Base-by-base conservation (phyloP, 2,888 invertebrate genomes). In the Athalia circularis region DNA sequence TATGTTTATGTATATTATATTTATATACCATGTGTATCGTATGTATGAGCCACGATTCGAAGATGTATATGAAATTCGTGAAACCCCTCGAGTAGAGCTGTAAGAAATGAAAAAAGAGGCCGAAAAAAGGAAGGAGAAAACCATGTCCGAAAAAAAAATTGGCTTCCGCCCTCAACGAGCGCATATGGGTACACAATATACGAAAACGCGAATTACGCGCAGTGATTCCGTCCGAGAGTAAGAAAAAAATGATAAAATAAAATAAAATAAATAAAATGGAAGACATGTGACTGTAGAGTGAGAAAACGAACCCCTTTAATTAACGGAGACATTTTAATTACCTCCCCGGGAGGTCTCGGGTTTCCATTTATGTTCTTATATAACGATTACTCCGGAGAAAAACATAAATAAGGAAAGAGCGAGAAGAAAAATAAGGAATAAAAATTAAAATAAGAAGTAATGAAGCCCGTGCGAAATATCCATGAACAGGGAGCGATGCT, bases 321-420 rank as follows among this genome's bases (percentile, higher is more conserved):
- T 61, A 74, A 74, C 48, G 6, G 11, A 61, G 29, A 61, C 61
- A 48, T 13, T 74, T 74, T 74, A 59, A 74, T 74, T 74, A 47
- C 70, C 57, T 43, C 5, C 15, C 43, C n/a, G 50, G 29, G 29
- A 29, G 45, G 8, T 70, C 15, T 1, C 47, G 11, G 61, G 61
- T 43, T 61, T 74, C 50, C 59, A 61, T 61, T 74, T 61, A 61
- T 74, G 47, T 61, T 61, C 29, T 29, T 29, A 29, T 29, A 29
- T 43, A 29, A 74, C 47, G 45, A 61, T 74, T 74, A 29, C 29
- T 29, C 29, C 29, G 2, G 29, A 29, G 29, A 29, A 29, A 29
- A 29, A 29, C 29, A 29, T 29, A 29, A 29, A 29, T 29, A 29
- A 29, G 29, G 29, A 29, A 29, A 29, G 29, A 29, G 29, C 29